Evolutionary conservation across 2,888 invertebrate genomes (phyloP).

Genomic region (Pristionchus maxplancki): DNA sequence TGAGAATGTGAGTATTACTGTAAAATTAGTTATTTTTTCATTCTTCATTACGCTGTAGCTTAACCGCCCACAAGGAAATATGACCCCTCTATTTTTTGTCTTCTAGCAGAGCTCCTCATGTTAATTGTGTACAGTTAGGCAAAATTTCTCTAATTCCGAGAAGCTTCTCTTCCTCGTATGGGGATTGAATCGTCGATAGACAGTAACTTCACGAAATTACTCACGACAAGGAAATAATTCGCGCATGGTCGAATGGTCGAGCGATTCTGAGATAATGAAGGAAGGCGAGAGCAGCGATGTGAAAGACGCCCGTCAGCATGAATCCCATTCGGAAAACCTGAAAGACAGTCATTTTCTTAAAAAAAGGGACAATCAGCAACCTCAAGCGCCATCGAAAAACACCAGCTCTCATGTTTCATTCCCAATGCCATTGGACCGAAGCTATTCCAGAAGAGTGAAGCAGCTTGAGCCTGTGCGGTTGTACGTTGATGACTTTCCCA

Average conservation of each 20-base stretch:
- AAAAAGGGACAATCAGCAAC: constrained; percentile 50
- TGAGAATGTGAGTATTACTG: constrained; percentile 77
- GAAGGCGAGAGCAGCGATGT: constrained; percentile 83
- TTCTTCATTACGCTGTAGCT: no score
- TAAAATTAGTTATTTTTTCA: no score
- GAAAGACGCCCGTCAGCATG: constrained; percentile 83
- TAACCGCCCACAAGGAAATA: no score
- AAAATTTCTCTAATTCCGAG: no score
- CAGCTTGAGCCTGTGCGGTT: constrained; percentile 79
- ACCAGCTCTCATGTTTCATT: constrained; percentile 66
- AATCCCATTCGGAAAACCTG: constrained; percentile 81
- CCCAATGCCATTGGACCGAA: constrained; percentile 64
- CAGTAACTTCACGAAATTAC: no score
- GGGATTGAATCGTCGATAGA: no score
- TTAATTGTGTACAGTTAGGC: not conserved
- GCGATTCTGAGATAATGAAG: constrained; percentile 84
- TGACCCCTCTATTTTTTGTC: no score
- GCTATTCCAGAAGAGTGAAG: constrained; percentile 81
- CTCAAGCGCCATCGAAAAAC: constrained; percentile 69
- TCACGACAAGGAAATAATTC: constrained; percentile 80
- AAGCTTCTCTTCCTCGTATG: no score
- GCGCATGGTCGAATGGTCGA: constrained; percentile 83
- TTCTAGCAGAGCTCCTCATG: no score
- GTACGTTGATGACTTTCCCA: no score
- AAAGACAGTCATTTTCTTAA: constrained; percentile 12